phyloP scores from a whole-genome alignment of 2,113 vertebrate species.

The Catharus minimus region DNA sequence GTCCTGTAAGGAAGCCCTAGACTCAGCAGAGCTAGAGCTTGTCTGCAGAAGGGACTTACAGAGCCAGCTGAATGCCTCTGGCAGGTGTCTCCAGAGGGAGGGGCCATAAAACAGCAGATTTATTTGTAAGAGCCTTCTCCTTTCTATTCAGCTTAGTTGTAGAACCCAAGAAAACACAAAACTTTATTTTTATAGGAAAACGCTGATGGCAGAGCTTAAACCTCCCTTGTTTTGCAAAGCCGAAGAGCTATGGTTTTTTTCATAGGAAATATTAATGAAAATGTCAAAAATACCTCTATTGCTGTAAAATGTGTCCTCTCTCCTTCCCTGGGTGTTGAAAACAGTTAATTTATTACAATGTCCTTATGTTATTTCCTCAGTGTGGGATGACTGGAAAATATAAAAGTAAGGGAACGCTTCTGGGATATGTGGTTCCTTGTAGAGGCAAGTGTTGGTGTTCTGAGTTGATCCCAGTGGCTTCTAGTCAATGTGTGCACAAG shows the following conservation, averaged over 20 bases:
- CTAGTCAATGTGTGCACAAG: background rate
- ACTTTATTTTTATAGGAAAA: conserved; percentile 71
- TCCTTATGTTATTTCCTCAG: conserved; percentile 26
- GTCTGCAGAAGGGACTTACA: conserved; percentile 25
- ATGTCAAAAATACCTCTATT: conserved; percentile 68
- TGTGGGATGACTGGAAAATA: conserved; percentile 15
- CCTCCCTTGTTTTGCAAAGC: conserved; percentile 35
- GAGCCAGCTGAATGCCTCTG: conserved; percentile 13
- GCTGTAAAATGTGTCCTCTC: conserved; percentile 24
- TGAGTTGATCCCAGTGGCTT: background rate
- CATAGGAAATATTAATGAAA: conserved; percentile 56
- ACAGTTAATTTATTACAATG: conserved; percentile 51
- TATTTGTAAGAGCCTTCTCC: conserved; percentile 50
- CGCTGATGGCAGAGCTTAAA: conserved; percentile 52
- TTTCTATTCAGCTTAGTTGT: conserved; percentile 61
- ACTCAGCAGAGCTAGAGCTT: background rate
- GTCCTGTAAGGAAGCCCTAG: background rate
- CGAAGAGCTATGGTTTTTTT: background rate
- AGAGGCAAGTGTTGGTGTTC: background rate
- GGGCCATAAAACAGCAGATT: conserved; percentile 15
- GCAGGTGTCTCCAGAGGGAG: background rate
- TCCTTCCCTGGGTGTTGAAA: conserved; percentile 8
- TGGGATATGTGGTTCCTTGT: background rate
- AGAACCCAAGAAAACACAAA: conserved; percentile 54
- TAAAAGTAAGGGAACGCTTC: background rate